Evolutionary conservation across 2,888 invertebrate species (phyloP).

Genomic region (Himalopsyche tibetana): DNA sequence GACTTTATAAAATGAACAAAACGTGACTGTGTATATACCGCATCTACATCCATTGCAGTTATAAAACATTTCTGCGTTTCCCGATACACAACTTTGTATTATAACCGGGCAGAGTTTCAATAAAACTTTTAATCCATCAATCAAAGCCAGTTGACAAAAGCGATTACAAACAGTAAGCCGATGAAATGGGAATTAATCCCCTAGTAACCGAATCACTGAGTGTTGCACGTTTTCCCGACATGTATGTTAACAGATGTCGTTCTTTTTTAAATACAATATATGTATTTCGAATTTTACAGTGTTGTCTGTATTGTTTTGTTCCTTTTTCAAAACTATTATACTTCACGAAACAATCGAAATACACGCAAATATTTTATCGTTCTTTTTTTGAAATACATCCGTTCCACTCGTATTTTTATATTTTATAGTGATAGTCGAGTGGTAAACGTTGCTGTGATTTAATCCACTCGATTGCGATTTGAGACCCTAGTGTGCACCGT

Average conservation of each 20-base stretch:
- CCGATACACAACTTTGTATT: background rate
- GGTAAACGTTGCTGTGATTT: no score
- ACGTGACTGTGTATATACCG: background rate
- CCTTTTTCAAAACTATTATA: no score
- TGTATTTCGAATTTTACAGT: no score
- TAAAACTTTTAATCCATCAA: slow-evolving; percentile 42
- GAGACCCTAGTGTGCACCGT: no score
- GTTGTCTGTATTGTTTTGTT: no score
- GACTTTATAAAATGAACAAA: no score
- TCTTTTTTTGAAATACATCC: no score
- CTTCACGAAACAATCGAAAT: no score
- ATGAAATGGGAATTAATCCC: slow-evolving; percentile 37
- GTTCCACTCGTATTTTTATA: no score
- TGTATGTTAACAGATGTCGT: slow-evolving; percentile 3
- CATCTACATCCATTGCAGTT: background rate
- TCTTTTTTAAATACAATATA: background rate
- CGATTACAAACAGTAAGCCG: slow-evolving; percentile 28
- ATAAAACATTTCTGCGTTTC: background rate
- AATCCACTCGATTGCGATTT: no score
- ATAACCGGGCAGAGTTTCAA: slow-evolving; percentile 20
- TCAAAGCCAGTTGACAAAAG: slow-evolving; percentile 29
- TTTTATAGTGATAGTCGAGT: no score
- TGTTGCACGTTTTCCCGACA: slow-evolving; percentile 10
- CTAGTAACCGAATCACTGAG: background rate
- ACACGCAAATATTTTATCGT: no score